Conservation (phyloP, 2,888 invertebrate genomes). For the Aspidiotus rigidus region DNA sequence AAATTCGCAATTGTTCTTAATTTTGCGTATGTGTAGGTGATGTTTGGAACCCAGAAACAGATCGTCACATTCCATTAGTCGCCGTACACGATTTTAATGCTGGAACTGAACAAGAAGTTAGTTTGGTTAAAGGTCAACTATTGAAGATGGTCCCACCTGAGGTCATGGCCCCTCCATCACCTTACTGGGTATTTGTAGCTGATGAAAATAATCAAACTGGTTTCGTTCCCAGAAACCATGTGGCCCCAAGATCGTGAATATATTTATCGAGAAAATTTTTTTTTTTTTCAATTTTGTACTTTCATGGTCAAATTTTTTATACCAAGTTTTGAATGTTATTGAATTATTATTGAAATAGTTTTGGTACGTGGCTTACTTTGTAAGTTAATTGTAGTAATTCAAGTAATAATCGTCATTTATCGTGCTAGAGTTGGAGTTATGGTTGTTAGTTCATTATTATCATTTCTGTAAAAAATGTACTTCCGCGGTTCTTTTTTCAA, state of each 20-base stretch:
- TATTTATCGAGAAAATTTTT: background rate
- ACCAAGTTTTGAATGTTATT: background rate
- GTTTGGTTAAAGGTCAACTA: slow-evolving; percentile 61
- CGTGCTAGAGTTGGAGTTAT: too few species aligned
- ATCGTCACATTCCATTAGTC: slow-evolving; percentile 18
- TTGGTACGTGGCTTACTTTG: background rate
- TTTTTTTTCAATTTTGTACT: background rate
- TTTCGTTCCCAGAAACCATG: slow-evolving; percentile 50
- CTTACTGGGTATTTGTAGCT: slow-evolving; percentile 58
- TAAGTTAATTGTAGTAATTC: too few species aligned
- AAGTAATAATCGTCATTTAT: too few species aligned
- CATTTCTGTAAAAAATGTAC: too few species aligned
- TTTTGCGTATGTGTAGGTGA: slow-evolving; percentile 36
- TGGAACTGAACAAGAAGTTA: slow-evolving; percentile 62
- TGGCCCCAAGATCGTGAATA: slow-evolving; percentile 9
- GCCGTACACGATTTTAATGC: slow-evolving; percentile 60
- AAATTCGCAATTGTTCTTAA: too few species aligned
- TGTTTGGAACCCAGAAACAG: slow-evolving; percentile 52
- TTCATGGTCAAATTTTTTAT: background rate
- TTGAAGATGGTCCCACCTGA: slow-evolving; percentile 49
- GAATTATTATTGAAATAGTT: background rate
- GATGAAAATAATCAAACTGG: slow-evolving; percentile 53
- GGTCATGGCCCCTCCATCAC: slow-evolving; percentile 7
- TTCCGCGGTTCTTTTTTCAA: too few species aligned
- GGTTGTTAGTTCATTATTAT: too few species aligned